These are phyloP conservation scores for Dendrocopos noguchii DNA, from an alignment of 2,113 vertebrate genomes.

Conservation along the genomic window DNA sequence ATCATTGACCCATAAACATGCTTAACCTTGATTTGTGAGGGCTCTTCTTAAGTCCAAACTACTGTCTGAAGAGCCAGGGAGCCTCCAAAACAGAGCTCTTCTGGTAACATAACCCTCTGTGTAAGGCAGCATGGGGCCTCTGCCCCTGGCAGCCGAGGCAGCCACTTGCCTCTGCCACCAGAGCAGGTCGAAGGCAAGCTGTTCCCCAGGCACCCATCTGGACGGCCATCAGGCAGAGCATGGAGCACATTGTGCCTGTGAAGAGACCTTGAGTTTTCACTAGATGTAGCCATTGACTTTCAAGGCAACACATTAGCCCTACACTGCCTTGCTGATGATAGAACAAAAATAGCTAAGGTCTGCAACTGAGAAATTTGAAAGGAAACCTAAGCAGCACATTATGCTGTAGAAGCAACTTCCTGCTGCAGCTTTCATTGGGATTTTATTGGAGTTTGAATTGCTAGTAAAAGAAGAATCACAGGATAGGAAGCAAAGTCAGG, in stretches of 20 bases:
- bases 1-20: neutral
- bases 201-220: neutral
- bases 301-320: neutral
- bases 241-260: fast-evolving
- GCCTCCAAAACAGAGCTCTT: neutral
- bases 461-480: neutral
- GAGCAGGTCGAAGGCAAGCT: neutral
- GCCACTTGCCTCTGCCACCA: neutral
- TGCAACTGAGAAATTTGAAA: neutral
- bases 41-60: neutral
- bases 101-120: too few relatives aligned
- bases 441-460: slow-evolving; percentile 26
- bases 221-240: fast-evolving
- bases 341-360: neutral
- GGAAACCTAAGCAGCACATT: neutral
- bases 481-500: neutral
- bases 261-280: neutral
- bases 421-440: neutral
- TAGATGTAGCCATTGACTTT: neutral
- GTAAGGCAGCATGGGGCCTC: fast-evolving
- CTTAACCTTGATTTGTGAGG: neutral
- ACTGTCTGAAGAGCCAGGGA: neutral
- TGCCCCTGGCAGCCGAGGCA: neutral
- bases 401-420: neutral
- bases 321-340: neutral